A percentile compares a stretch with the other conserved stretches of the same genome.
Conservation (phyloP, 1,140 invertebrate genomes). For the Muscidifurax raptorellus region DNA sequence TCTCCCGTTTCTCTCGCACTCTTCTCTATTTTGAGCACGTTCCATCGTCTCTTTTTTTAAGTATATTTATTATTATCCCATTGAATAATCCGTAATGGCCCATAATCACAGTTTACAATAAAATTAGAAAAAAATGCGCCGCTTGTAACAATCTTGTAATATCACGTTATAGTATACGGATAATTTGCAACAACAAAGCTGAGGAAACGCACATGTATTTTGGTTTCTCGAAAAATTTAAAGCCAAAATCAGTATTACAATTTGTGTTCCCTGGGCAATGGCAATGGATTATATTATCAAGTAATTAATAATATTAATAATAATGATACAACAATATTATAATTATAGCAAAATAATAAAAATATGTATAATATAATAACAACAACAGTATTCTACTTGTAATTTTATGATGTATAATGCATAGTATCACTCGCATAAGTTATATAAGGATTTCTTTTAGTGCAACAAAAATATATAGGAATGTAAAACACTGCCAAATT, state of each 20-base stretch:
- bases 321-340: slow-evolving; percentile 35
- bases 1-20: neutral
- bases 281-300: neutral
- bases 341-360: slow-evolving; percentile 42
- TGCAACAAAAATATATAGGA: slow-evolving; percentile 30
- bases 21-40: neutral
- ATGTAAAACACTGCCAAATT: slow-evolving; percentile 23
- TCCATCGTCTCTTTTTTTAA: neutral
- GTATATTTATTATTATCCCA: slow-evolving; percentile 15
- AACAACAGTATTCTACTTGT: slow-evolving; percentile 45
- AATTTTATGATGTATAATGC: slow-evolving; percentile 28
- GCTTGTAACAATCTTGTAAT: neutral
- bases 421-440: slow-evolving; percentile 30
- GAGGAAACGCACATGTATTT: neutral
- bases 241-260: neutral
- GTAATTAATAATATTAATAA: slow-evolving; percentile 26
- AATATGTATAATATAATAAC: slow-evolving; percentile 44
- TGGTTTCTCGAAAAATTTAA: neutral
- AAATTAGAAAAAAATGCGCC: slow-evolving; percentile 3
- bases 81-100: slow-evolving; percentile 18
- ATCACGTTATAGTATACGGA: neutral
- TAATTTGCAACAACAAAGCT: neutral
- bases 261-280: neutral
- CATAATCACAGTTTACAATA: slow-evolving; percentile 38
- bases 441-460: slow-evolving; percentile 1